Base-by-base conservation (phyloP, 2,797 vertebrate species). In the Siniperca scherzeri region DNA sequence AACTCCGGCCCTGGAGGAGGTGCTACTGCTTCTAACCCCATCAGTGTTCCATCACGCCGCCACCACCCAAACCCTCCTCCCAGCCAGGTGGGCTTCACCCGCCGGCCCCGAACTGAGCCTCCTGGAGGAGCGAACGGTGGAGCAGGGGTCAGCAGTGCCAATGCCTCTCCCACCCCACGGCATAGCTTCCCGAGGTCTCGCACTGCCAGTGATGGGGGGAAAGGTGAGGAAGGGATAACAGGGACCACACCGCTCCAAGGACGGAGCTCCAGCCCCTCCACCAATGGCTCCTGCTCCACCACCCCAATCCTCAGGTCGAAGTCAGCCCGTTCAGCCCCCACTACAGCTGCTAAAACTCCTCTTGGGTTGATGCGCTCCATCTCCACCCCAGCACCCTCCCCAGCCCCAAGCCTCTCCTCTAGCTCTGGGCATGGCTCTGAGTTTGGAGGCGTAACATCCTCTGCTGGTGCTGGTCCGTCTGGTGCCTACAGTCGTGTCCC, bases 21-120 rank as follows among this genome's bases (percentile, higher is more conserved):
- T 19, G 94, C 93, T 12, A 96, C 95, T 6, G 95, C 96, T 75
- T 96, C 96, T 5, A 96, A 96, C 44, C 97, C 96, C 19, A 97
- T 97, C 86, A 96, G 96, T 25, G 97, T 97, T 72, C 96, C 97
- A 1, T 94, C 96, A 5, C 94, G 96, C 12, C 95, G 95, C 4
- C 95, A 96, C 80, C 94, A 95, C 59, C 90, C 94, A 0, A 95
- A 96, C 80, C 95, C 95, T 27, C 96, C 96, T 8, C 96, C 97
- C 5, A 96, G 96, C 88, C 97, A 96, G 80, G 96, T 97, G 59
- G 95, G 96, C 55, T 95, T 97, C 64, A 89, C 91, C n/a, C 95
- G 96, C 40, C 92, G 96, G 7, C 94, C 96, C 1, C 90, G 96
- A 46, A 95, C 95, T 0, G 95, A 97, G 84, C 96, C 95, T 9